Evolutionary conservation across 2,797 vertebrate genomes (phyloP), one percentile per base, ranked within the genome.

Genomic region (Pangasius larnaudii): DNA sequence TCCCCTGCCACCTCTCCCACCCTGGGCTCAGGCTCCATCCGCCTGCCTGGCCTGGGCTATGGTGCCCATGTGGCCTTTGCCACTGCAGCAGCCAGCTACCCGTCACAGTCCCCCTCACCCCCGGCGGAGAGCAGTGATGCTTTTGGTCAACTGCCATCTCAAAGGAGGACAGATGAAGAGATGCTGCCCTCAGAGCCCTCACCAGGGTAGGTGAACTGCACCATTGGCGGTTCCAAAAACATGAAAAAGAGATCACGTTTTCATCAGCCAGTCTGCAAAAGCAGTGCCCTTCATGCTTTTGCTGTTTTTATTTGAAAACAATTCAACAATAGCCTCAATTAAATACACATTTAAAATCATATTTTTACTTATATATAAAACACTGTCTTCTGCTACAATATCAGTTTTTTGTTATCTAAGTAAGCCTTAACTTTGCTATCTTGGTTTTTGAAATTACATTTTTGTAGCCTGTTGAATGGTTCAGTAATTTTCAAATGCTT

Each of bases 131-230:
- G 96, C 95, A 97, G 96, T 96, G 98, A 98, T 93, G 97, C 98
- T 94, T 98, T 99, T 79, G 97, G 97, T 96, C 97, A 98, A 96
- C 97, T 97, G 91, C 96, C 97, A 90, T 98, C 97, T 93, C 97
- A 98, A 74, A 97, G 97, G 94, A 97, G 97, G 95, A 96, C 96
- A 91, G 96, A 96, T 95, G 98, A 99, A 95, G 99, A 99, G 95
- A 97, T 98, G 94, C 97, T 98, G 92, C 97, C 97, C 93, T 98
- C 98, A 90, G 98, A 99, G 95, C 96, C 98, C 92, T 94, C 98
- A 96, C 97, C 98, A 96, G 98, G 98, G 98, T 99, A 98, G 99
- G 98, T 98, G 96, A 88, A 92, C 93, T 92, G 92, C 89, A 94
- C 92, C 92, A 92, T 91, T 91, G 93, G 93, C 95, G 92, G 94